These are phyloP conservation scores for Hyperoplus lanceolatus DNA, from an alignment of 2,797 vertebrate species.

Conservation along the genomic window DNA sequence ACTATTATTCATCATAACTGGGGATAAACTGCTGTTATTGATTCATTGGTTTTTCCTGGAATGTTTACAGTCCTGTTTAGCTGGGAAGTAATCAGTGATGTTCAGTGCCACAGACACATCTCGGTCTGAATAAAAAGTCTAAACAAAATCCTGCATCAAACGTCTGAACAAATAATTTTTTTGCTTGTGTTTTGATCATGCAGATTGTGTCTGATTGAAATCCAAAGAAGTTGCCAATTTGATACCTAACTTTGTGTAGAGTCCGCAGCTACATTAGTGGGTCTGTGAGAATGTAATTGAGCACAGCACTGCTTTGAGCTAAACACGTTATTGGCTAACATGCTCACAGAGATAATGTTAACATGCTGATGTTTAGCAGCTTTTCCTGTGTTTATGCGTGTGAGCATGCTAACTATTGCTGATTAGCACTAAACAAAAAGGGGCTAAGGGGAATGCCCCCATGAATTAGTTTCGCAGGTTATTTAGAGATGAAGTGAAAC, in stretches of 20 bases:
- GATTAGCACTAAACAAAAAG: not conserved
- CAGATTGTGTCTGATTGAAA: not conserved
- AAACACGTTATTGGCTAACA: not conserved
- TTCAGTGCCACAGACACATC: not conserved
- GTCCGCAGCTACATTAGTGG: too few species aligned
- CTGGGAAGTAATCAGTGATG: not conserved
- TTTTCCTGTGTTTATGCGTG: not conserved
- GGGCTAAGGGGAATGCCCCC: not conserved
- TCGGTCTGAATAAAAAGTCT: not conserved
- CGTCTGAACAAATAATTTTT: not conserved
- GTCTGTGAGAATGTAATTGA: too few species aligned
- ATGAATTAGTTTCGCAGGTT: not conserved
- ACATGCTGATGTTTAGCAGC: not conserved
- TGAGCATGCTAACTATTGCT: not conserved
- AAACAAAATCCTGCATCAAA: not conserved
- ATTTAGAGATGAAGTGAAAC: not conserved
- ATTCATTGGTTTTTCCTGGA: slow-evolving; percentile 5
- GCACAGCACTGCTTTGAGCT: not conserved
- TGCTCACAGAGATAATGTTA: not conserved
- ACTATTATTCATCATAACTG: slow-evolving; percentile 14
- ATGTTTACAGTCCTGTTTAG: slow-evolving; percentile 6
- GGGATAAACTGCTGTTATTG: slow-evolving; percentile 2
- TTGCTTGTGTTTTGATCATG: too few species aligned
- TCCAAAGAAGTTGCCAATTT: not conserved
- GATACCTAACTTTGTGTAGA: not conserved